Percentiles rank a stretch among this genome's conserved stretches.
phyloP scores from a whole-genome alignment of 2,797 vertebrate species.

The Propithecus perrieri region DNA sequence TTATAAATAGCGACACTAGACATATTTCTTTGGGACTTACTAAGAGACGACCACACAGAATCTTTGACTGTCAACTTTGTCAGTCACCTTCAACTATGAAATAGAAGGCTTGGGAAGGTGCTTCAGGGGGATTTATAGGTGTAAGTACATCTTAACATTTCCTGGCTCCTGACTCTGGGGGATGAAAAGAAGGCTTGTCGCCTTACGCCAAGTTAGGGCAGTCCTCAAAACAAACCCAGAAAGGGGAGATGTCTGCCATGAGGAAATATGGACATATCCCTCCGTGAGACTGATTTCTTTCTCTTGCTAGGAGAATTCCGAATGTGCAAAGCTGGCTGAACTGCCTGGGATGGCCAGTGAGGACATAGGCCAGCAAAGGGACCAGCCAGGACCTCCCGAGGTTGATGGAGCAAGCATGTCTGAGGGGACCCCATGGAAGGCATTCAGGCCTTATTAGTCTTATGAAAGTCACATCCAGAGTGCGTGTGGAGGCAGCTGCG shows the following conservation, averaged over 20 bases:
- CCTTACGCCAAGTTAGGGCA: not conserved
- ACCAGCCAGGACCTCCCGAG: not conserved
- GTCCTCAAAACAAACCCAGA: not conserved
- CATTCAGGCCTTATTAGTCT: not conserved
- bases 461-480: not conserved
- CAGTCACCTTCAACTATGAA: not conserved
- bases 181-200: not conserved
- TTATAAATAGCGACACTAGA: not conserved
- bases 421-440: not conserved
- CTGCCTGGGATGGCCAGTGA: not conserved
- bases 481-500: not conserved
- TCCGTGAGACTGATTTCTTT: not conserved
- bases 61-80: not conserved
- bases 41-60: not conserved
- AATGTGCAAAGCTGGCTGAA: not conserved
- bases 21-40: not conserved
- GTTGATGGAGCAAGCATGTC: not conserved
- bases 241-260: not conserved
- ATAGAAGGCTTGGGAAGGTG: not conserved
- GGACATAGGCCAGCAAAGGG: rapidly evolving
- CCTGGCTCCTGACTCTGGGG: not conserved
- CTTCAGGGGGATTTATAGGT: not conserved
- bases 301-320: not conserved
- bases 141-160: not conserved
- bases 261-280: not conserved